Evolutionary conservation across 2,797 vertebrate species (phyloP), one percentile per base, ranked within the genome.

Genomic region (Phoebastria nigripes): DNA sequence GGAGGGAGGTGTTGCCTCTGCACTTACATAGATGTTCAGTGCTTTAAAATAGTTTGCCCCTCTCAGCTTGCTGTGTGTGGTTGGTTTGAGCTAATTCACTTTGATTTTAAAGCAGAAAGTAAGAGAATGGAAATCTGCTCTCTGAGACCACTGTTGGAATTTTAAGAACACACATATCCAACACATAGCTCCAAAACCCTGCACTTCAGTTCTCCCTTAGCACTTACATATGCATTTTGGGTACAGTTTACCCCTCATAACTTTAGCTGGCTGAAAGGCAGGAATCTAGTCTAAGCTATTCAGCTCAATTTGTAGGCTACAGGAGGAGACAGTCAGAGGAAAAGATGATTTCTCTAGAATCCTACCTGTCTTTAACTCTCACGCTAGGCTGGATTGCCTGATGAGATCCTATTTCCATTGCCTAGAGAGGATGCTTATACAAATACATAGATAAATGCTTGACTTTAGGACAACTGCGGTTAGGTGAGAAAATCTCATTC

Each of bases 141-240:
- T 55, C 39, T 55, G 33, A 85, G 41, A 49, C 25, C 13, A 11
- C 3, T 6, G 12, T 1, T 63, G 37, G 25, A 65, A 59, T 84
- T 89, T 73, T 69, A 74, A 61, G 33, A 81, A 58, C 0, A 0
- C 2, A 0, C 1, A 0, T 52, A 29, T 56, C 14, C 47, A 80
- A 42, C 9, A 26, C 3, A 28, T 56, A 2, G 2, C 54, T 90
- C 56, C 33, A 69, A 81, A 89, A 3, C 4, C 11, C 6, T 61
- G 1, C 26, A 29, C 12, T 79, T 59, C 49, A 15, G 2, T 49
- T 73, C 6, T 67, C 31, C 19, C 11, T 59, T 52, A 22, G 5
- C 14, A 28, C 73, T 79, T 94, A 47, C 44, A 6, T 42, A 25
- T 28, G 8, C 3, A 35, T 56, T 70, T 89, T 67, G 24, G 8